Evolutionary conservation across 2,113 vertebrate species (phyloP).

Genomic region (Lagenorhynchus albirostris): DNA sequence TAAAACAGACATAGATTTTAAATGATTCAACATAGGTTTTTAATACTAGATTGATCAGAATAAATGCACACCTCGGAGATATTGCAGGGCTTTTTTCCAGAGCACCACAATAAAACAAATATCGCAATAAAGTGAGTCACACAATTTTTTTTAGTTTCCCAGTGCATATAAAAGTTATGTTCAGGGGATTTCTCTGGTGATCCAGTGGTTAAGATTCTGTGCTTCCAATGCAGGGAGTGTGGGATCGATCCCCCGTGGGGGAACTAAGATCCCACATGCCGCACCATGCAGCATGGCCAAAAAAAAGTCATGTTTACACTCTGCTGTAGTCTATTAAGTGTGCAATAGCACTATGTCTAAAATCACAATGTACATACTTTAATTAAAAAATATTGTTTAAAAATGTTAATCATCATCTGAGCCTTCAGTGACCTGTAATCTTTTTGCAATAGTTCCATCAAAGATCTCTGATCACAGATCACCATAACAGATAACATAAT

Average conservation of each 20-base stretch:
- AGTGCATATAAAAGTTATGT: no score
- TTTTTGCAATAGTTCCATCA: background rate
- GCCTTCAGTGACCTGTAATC: background rate
- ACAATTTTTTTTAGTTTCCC: background rate
- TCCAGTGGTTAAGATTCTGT: no score
- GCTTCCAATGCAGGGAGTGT: no score
- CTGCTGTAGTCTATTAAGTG: background rate
- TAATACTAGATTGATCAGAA: background rate
- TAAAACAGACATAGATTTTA: background rate
- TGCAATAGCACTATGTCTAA: no score
- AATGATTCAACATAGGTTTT: background rate
- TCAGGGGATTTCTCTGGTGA: no score
- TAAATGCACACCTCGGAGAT: background rate
- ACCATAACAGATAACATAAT: background rate
- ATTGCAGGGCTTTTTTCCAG: background rate
- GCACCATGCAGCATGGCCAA: no score
- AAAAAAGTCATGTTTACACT: background rate
- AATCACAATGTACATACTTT: no score
- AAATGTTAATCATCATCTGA: background rate
- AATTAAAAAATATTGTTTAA: background rate
- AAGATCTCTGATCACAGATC: background rate
- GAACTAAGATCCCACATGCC: no score
- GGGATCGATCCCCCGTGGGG: no score
- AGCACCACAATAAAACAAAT: background rate
- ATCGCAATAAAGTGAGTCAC: background rate